Evolutionary conservation across 2,797 vertebrate genomes (phyloP), one percentile per base, ranked within the genome.

Genomic region (Sebastes hubbsi): DNA sequence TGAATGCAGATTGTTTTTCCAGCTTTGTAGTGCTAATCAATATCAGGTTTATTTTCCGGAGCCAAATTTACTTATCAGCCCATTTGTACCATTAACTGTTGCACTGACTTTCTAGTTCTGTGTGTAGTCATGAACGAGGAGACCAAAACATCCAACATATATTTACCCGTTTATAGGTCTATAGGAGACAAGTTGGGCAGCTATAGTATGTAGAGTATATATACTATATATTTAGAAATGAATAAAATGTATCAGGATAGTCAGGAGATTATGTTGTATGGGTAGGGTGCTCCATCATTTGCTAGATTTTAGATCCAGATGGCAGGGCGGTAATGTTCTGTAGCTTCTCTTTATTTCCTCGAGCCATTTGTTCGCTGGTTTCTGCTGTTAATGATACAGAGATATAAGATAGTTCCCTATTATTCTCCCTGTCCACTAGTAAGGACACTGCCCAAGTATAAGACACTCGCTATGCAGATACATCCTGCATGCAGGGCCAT

Each of bases 11-110:
- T 81, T 68, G 60, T 77, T 81, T 87, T 86, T 72, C 30, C 61
- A 72, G 29, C 30, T 77, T 27, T 52, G 8, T 73, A 42, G 46
- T 36, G 49, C 62, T 70, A 46, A 87, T 82, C 56, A 71, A 75
- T 49, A 59, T 77, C 64, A 72, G 58, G n/a, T 71, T 88, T 81
- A 49, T 84, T 86, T 82, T 80, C 22, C 77, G 61, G 27, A 75
- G 70, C 68, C 61, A 69, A 1, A 54, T 91, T 86, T 84, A 75
- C 80, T 87, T 84, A 79, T 87, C 83, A 62, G 46, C 62, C 5
- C 62, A 58, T 88, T 83, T 83, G 59, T 70, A 64, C 38, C 70
- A 18, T 75, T 56, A 22, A 64, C 61, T 49, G 55, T 67, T 80
- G 61, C 63, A 59, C 36, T 70, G 22, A 80, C 29, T 67, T 64